A percentile compares a stretch with the other conserved stretches of the same genome.
Conservation (phyloP, 2,113 vertebrate species). For the Lophotis ruficrista region DNA sequence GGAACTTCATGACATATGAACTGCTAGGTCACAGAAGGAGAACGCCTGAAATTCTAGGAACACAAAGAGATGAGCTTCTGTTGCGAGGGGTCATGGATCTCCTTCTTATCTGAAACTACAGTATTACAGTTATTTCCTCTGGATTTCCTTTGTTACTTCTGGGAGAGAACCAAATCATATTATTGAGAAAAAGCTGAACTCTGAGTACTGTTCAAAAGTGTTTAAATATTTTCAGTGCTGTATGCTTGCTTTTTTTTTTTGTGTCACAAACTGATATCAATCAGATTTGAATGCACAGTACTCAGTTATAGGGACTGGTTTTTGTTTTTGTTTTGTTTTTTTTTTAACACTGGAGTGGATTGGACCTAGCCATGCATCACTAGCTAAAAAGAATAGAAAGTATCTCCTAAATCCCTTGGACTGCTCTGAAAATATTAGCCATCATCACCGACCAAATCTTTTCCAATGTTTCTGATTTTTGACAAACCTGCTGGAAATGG, state of each 20-base stretch:
- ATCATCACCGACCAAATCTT: not conserved
- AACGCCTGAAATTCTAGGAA: not conserved
- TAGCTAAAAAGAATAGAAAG: not conserved
- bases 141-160: not conserved
- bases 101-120: not conserved
- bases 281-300: not conserved
- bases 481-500: slow-evolving; percentile 51
- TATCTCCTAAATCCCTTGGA: not conserved
- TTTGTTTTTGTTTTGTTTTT: not conserved
- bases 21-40: not conserved
- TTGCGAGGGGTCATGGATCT: not conserved
- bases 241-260: not conserved
- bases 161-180: not conserved
- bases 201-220: not conserved
- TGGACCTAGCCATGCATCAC: not conserved
- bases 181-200: not conserved
- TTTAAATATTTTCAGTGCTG: not conserved
- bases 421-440: not conserved
- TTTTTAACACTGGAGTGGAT: not conserved
- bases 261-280: not conserved
- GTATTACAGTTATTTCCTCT: not conserved
- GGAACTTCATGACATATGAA: not conserved
- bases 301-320: not conserved
- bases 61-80: not conserved
- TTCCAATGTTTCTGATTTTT: not conserved